Percentiles rank a stretch among this genome's conserved stretches.
phyloP scores from a whole-genome alignment of 2,113 vertebrate genomes.

The Oncorhynchus gorbuscha region DNA sequence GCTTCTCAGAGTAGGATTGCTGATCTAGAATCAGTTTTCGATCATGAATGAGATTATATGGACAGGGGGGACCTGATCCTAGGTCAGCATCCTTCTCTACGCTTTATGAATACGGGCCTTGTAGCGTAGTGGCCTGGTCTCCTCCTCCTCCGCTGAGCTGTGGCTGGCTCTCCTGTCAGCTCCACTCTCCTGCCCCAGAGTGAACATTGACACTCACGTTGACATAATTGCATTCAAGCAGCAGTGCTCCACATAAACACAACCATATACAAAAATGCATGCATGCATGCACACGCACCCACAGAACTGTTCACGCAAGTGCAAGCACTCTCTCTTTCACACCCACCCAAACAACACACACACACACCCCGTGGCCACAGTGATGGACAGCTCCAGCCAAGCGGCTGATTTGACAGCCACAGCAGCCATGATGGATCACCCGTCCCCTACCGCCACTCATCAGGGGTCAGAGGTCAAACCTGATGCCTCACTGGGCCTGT shows the following conservation, averaged over 20 bases:
- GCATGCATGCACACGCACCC: not conserved
- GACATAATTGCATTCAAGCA: constrained; percentile 93
- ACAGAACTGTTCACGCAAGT: too few relatives aligned
- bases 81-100: too few relatives aligned
- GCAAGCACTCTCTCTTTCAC: too few relatives aligned
- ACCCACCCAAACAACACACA: not conserved
- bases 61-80: too few relatives aligned
- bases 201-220: constrained; percentile 53
- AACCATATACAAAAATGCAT: not conserved
- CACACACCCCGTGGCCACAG: constrained; percentile 40
- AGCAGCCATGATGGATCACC: constrained; percentile 66
- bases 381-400: constrained; percentile 27
- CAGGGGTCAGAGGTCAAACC: constrained; percentile 71
- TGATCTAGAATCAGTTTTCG: too few relatives aligned
- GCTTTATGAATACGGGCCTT: not conserved
- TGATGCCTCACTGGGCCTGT: constrained; percentile 54
- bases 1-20: too few relatives aligned
- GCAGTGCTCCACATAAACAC: constrained; percentile 43
- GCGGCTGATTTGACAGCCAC: constrained; percentile 56
- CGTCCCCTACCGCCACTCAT: constrained; percentile 62
- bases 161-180: constrained; percentile 21
- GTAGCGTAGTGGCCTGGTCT: not conserved
- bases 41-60: too few relatives aligned
- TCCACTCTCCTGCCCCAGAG: constrained; percentile 18
- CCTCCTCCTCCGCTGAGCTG: constrained; percentile 11